A percentile compares a stretch with the other conserved stretches of the same genome.
phyloP scores from a whole-genome alignment of 92 coral and sea anemone species.

The Siderastrea siderea region DNA sequence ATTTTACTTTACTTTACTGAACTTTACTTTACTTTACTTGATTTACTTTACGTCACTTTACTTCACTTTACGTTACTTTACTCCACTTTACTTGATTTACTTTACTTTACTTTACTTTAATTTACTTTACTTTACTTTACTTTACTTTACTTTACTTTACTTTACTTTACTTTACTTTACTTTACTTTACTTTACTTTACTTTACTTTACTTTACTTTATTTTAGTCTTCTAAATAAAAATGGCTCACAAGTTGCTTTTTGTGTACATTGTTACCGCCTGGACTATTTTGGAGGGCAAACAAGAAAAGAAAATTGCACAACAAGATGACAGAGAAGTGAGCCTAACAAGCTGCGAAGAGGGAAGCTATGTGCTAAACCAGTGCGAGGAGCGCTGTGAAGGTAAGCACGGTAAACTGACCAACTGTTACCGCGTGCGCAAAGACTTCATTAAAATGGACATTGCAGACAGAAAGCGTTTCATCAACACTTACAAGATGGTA shows the following conservation, averaged over 20 bases:
- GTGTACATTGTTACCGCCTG: background rate
- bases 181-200: background rate
- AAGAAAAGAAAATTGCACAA: background rate
- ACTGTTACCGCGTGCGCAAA: constrained; percentile 35
- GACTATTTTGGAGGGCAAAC: background rate
- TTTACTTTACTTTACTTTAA: background rate
- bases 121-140: background rate
- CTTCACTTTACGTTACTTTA: no score
- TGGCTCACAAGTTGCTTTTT: background rate
- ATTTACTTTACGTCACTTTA: no score
- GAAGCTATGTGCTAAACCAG: constrained; percentile 20
- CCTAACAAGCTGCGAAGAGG: background rate
- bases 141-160: background rate
- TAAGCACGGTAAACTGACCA: background rate
- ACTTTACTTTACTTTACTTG: no score
- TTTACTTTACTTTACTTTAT: background rate
- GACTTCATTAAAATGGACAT: constrained; percentile 24
- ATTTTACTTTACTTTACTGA: no score
- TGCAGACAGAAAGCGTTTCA: background rate
- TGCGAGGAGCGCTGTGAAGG: constrained; percentile 44
- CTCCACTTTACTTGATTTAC: no score
- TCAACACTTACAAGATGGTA: constrained; percentile 11
- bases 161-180: no score
- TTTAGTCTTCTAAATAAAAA: background rate
- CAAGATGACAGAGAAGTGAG: background rate